Percentiles rank a stretch among this genome's conserved stretches.
These are phyloP conservation scores for Carterocephalus palaemon DNA, from an alignment of 2,888 invertebrate genomes.

Conservation along the genomic window DNA sequence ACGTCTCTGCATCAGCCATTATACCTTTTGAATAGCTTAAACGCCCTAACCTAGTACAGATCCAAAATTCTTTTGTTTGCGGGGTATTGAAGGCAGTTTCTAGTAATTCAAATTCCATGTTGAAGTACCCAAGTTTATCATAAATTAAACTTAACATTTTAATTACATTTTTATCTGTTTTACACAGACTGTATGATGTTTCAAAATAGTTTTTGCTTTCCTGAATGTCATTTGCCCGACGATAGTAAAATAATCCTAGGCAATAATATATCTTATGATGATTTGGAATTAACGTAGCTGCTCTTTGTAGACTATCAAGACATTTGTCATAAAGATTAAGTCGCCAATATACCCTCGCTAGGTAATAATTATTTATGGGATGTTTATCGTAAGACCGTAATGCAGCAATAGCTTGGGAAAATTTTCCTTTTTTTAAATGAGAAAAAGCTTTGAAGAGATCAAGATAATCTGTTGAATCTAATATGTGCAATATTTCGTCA, in stretches of 20 bases:
- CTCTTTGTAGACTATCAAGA: slow-evolving; percentile 81
- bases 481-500: slow-evolving; percentile 40
- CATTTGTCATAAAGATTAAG: slow-evolving; percentile 77
- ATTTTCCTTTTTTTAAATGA: slow-evolving; percentile 64
- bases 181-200: slow-evolving; percentile 86
- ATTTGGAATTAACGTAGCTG: slow-evolving; percentile 83
- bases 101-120: slow-evolving; percentile 80
- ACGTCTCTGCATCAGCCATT: slow-evolving; percentile 84
- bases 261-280: slow-evolving; percentile 84
- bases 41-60: slow-evolving; percentile 89
- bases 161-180: slow-evolving; percentile 81
- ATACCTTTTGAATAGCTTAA: slow-evolving; percentile 85
- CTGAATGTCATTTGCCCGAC: slow-evolving; percentile 78
- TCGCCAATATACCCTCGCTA: slow-evolving; percentile 80
- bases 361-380: slow-evolving; percentile 74
- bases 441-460: slow-evolving; percentile 67
- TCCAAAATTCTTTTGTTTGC: slow-evolving; percentile 81
- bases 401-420: slow-evolving; percentile 73
- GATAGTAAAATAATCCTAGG: slow-evolving; percentile 85
- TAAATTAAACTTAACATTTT: slow-evolving; percentile 87
- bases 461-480: slow-evolving; percentile 43
- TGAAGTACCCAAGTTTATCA: slow-evolving; percentile 81
- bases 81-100: slow-evolving; percentile 64
- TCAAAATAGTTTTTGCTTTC: slow-evolving; percentile 90
- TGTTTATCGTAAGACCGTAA: slow-evolving; percentile 61